phyloP scores from a whole-genome alignment of 2,888 invertebrate species.

The Drosophila neonasuta region DNA sequence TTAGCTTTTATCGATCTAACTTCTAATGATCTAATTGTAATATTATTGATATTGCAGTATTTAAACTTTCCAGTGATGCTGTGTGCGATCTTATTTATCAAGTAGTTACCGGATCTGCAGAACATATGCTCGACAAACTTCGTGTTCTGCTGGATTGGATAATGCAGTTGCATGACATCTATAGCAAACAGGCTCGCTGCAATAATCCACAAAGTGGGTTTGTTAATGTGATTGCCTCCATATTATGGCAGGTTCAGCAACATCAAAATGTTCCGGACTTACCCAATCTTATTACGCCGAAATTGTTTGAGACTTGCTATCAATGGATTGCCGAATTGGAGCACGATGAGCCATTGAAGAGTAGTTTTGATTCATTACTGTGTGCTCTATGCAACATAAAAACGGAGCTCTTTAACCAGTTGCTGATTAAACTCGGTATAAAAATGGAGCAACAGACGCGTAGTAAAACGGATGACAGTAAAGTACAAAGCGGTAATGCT shows the following conservation, averaged over 20 bases:
- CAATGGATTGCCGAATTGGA: constrained; percentile 89
- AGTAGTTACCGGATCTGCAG: constrained; percentile 85
- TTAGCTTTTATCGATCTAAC: background rate
- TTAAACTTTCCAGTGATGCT: constrained; percentile 83
- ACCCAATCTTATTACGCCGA: constrained; percentile 87
- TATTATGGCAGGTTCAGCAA: constrained; percentile 89
- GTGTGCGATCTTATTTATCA: constrained; percentile 92
- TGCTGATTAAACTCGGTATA: constrained; percentile 89
- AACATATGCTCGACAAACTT: constrained; percentile 84
- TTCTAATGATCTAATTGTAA: background rate
- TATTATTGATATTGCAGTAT: constrained; percentile 63
- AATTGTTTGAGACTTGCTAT: constrained; percentile 90
- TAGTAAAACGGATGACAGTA: constrained; percentile 88
- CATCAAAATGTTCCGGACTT: constrained; percentile 86
- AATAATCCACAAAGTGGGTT: constrained; percentile 83
- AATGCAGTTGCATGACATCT: constrained; percentile 78
- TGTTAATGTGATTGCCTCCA: constrained; percentile 91
- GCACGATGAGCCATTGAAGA: constrained; percentile 89
- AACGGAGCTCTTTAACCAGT: constrained; percentile 88
- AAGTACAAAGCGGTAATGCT: constrained; percentile 83
- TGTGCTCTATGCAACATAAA: constrained; percentile 93
- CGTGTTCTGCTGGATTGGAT: constrained; percentile 90
- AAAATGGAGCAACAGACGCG: constrained; percentile 73
- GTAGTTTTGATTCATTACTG: constrained; percentile 91
- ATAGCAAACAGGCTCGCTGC: constrained; percentile 77